Percentiles rank a stretch among this genome's conserved stretches.
phyloP scores from a whole-genome alignment of 1,140 invertebrate genomes.

The Uloborus diversus region DNA sequence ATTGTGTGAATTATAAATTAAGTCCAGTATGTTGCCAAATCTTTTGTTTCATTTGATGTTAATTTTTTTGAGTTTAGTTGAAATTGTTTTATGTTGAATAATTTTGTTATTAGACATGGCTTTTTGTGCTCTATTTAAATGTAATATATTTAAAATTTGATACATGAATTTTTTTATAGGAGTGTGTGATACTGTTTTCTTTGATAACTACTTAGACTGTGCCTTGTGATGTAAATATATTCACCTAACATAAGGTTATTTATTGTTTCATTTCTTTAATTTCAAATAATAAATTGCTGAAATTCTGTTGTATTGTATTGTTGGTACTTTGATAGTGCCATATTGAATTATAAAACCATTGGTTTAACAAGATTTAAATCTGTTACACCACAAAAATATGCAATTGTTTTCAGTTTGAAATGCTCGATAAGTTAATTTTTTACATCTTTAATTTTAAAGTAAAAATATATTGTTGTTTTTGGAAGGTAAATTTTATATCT shows the following conservation, averaged over 20 bases:
- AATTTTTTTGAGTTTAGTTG: background rate
- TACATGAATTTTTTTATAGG: conserved; percentile 36
- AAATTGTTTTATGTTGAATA: conserved; percentile 10
- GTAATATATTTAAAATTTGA: background rate
- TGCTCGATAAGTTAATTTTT: conserved; percentile 4
- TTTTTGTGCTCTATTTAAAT: too few species aligned
- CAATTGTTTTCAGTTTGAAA: background rate
- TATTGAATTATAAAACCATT: background rate
- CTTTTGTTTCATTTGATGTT: conserved; percentile 12
- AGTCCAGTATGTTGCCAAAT: conserved; percentile 4
- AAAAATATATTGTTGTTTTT: too few species aligned
- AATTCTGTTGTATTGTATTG: background rate
- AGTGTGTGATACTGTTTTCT: conserved; percentile 37
- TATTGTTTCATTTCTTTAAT: conserved; percentile 31
- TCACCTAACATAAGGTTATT: conserved; percentile 7
- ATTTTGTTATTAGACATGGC: too few species aligned
- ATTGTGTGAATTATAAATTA: background rate
- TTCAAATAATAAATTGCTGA: conserved; percentile 6
- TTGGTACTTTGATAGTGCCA: background rate
- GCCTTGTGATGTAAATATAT: conserved; percentile 56
- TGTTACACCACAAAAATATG: background rate
- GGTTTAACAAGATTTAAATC: background rate
- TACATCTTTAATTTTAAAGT: too few species aligned
- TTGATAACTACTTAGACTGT: conserved; percentile 48
- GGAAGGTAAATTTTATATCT: too few species aligned